These are phyloP conservation scores for Typhlichthys subterraneus DNA, from an alignment of 2,797 vertebrate species.

Conservation along the genomic window DNA sequence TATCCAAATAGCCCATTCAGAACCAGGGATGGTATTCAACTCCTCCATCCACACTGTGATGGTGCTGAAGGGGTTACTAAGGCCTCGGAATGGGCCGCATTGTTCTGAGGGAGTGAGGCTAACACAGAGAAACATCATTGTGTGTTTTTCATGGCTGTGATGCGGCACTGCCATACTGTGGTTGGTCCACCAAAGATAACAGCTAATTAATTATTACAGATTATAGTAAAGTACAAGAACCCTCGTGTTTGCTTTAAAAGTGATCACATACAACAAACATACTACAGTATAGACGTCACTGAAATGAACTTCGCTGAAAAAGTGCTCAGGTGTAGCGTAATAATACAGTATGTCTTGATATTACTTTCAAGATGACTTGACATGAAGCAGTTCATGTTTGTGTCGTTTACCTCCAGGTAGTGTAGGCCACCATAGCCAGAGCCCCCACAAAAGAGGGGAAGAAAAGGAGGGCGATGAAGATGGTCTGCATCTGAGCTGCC, in stretches of 20 bases:
- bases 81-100: slow-evolving; percentile 90
- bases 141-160: no score
- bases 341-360: no score
- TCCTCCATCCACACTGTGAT: slow-evolving; percentile 79
- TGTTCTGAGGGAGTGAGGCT: slow-evolving; percentile 84
- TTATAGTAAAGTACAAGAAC: no score
- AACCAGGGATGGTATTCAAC: slow-evolving; percentile 49
- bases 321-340: no score
- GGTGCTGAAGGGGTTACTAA: slow-evolving; percentile 78
- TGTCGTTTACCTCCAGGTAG: slow-evolving; percentile 86
- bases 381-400: not conserved
- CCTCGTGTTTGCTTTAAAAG: no score
- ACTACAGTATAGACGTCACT: no score
- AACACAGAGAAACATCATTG: not conserved
- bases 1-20: slow-evolving; percentile 86
- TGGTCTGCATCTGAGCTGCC: slow-evolving; percentile 92
- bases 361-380: no score
- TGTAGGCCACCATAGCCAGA: slow-evolving; percentile 83
- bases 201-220: no score
- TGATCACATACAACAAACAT: no score
- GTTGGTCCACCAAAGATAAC: no score
- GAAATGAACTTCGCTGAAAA: no score
- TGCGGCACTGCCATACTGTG: no score
- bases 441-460: slow-evolving; percentile 90
- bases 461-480: slow-evolving; percentile 89